Base-by-base conservation (phyloP, 2,888 invertebrate species). In the Entomobrya multifasciata region DNA sequence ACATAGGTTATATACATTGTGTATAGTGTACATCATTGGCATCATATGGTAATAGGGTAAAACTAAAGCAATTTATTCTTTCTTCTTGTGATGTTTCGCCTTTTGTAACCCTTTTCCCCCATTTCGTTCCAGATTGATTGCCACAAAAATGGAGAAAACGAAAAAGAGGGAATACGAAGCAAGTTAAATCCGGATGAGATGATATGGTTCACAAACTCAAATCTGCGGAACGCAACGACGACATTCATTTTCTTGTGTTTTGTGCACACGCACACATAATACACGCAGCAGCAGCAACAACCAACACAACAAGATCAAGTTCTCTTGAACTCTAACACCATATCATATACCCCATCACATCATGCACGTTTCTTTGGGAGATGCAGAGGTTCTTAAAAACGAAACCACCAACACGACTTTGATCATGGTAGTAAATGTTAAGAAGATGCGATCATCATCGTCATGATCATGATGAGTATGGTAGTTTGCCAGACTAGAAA, bases 271-370 rank as follows among this genome's bases (percentile, higher is more conserved):
- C 62, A 62, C 62, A 62, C 30, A 15, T 20, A 11, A 62, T 30
- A 30, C 1, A 62, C 62, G n/a, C 30, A 17, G 25, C 25, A 62
- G n/a, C 30, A 62, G 15, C n/a, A 30, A 30, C 30, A 27, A 15
- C 62, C 62, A 27, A 27, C 5, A 62, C n/a, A 41, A 44, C 41
- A 8, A 44, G 25, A 79, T 67, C 67, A 67, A 79, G 62, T 62
- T 62, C 62, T 62, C 76, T 62, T 83, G 83, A 83, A 83, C 83
- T 83, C 83, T 83, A 83, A 83, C 83, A 74, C 65, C 44, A 44
- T 72, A 70, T 55, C 62, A 62, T 27, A n/a, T n/a, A n/a, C n/a
- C n/a, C n/a, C n/a, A n/a, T n/a, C n/a, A n/a, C n/a, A n/a, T n/a
- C n/a, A n/a, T n/a, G n/a, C n/a, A 30, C 62, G 27, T 62, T 62